These are phyloP conservation scores for Phacellophora camtschatica DNA, from an alignment of 30 jellyfish, hydroid and myxozoan genomes.

Conservation along the genomic window DNA sequence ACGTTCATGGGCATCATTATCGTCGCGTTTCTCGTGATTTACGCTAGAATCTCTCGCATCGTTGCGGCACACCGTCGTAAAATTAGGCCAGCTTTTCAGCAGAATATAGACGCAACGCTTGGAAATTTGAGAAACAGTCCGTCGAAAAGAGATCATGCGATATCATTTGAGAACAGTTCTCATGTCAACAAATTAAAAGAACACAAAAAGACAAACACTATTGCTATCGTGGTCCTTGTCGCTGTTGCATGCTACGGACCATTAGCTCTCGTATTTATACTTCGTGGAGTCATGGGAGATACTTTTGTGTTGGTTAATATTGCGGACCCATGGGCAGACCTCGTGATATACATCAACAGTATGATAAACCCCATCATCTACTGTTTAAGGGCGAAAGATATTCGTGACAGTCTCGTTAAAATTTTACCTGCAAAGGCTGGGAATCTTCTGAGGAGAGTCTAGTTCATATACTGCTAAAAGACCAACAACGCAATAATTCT, in stretches of 20 bases:
- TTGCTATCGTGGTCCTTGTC: constrained; percentile 7
- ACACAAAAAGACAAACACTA: constrained; percentile 4
- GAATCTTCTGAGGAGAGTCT: not conserved
- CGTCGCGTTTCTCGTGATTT: not conserved
- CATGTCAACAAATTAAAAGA: not conserved
- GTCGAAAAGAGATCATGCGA: not conserved
- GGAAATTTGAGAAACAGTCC: not conserved
- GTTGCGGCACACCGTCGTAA: constrained; percentile 37
- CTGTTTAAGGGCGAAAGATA: constrained; percentile 26
- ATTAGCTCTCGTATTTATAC: not conserved
- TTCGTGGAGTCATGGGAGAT: constrained; percentile 50
- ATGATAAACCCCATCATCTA: constrained; percentile 8
- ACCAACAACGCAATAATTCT: too few relatives aligned
- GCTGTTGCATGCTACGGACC: constrained; percentile 35
- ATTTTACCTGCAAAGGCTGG: not conserved
- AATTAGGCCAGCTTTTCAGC: not conserved
- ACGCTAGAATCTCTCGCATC: constrained; percentile 10
- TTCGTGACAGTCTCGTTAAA: constrained; percentile 8
- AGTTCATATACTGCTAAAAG: too few relatives aligned
- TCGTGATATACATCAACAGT: constrained; percentile 31
- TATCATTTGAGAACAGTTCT: not conserved
- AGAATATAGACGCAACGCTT: too few relatives aligned
- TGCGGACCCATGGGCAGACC: constrained; percentile 59
- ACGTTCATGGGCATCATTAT: not conserved
- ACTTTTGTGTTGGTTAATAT: constrained; percentile 12